Evolutionary conservation across 2,888 invertebrate genomes (phyloP).

Genomic region (Pilophorus perplexus): DNA sequence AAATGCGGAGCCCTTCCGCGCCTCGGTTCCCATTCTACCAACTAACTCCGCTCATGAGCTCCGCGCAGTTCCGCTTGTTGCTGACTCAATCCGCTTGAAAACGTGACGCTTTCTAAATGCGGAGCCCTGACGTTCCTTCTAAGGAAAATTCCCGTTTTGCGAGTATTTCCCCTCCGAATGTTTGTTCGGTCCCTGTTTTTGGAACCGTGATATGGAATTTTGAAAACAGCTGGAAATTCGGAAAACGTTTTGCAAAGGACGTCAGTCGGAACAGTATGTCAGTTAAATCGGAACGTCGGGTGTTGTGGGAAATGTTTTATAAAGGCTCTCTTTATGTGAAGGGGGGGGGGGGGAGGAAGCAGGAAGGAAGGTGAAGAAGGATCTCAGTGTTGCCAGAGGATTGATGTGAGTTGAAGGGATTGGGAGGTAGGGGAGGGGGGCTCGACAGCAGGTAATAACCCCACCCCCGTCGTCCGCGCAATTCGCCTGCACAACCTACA

Average conservation of each 20-base stretch:
- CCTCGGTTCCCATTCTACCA: not conserved
- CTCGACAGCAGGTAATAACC: not conserved
- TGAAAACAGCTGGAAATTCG: too few relatives aligned
- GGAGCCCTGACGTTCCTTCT: too few relatives aligned
- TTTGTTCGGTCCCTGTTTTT: too few relatives aligned
- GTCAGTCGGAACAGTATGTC: too few relatives aligned
- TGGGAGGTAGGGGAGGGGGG: not conserved
- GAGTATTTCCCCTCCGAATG: too few relatives aligned
- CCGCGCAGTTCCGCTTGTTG: not conserved
- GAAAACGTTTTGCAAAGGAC: too few relatives aligned
- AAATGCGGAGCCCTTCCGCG: not conserved
- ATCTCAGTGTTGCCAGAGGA: not conserved
- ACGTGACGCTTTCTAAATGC: too few relatives aligned
- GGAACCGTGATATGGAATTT: too few relatives aligned
- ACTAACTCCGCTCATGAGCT: not conserved
- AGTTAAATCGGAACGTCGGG: not conserved
- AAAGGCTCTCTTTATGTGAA: too few relatives aligned
- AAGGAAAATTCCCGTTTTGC: too few relatives aligned
- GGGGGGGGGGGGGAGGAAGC: too few relatives aligned
- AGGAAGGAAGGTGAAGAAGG: slow-evolving; percentile 7
- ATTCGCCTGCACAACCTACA: not conserved
- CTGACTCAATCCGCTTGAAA: not conserved
- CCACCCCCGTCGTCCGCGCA: not conserved
- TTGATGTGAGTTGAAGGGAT: not conserved
- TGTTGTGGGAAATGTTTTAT: too few relatives aligned